Base-by-base conservation (phyloP, 1,140 invertebrate species). In the Amyelois transitella region DNA sequence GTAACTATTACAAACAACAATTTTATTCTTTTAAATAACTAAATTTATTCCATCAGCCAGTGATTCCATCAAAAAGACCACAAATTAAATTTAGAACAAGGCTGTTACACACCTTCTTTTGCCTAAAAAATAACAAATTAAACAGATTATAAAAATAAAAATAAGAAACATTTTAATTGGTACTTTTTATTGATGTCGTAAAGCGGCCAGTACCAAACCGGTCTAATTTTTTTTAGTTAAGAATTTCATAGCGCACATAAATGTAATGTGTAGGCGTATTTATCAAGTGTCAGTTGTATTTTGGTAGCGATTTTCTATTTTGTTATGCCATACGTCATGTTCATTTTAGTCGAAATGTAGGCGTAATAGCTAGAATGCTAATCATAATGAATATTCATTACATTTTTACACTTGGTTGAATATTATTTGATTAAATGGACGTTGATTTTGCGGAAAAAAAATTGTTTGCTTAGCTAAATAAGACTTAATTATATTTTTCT, bases 271-370 rank as follows among this genome's bases (percentile, higher is more conserved):
- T 48, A n/a, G 45, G 45, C 7, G 45, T 21, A 38, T 38, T 38
- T 38, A 38, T 14, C 7, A 38, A 38, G 32, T 32, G 25, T 38
- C 32, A 6, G 12, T 38, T 8, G 32, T 28, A 14, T 38, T 38
- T 14, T 48, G 21, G 45, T 48, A 48, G 45, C 45, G 19, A 21
- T 20, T 48, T 48, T 12, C 20, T 12, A 21, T 48, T 21, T 12
- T 58, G 55, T 58, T 48, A 43, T 49, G 44, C 51, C 44, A 58
- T 53, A 44, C 32, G 44, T 55, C 58, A 58, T 51, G 48, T 43
- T 48, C 20, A 48, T 24, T 22, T 32, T 28, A 20, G 53, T 17
- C 21, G 18, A 45, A 38, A 45, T 7, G 52, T 59, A 12, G 56
- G 51, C 51, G 51, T 58, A 55, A 55, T 60, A 44, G 50, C 12